A percentile compares a stretch with the other conserved stretches of the same genome.
Evolutionary conservation across 2,113 vertebrate species (phyloP).

Genomic region (Copsychus sechellarum): DNA sequence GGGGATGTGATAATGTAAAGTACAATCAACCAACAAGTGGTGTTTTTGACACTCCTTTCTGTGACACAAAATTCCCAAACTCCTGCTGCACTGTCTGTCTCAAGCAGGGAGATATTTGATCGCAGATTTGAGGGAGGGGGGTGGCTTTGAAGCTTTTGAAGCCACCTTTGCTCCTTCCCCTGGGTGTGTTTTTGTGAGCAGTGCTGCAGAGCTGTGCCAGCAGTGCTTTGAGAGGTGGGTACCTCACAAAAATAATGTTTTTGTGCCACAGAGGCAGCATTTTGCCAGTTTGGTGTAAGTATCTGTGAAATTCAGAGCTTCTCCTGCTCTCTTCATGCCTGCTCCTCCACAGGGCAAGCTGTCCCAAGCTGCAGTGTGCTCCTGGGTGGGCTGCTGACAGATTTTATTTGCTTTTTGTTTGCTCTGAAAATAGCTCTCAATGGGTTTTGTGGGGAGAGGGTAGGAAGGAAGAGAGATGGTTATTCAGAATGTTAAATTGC

Average conservation of each 20-base stretch:
- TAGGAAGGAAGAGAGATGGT: not conserved
- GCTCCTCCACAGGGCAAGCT: not conserved
- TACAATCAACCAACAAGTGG: fast-evolving
- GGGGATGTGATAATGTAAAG: not conserved
- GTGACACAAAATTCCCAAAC: not conserved
- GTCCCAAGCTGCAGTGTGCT: not conserved
- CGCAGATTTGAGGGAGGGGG: not conserved
- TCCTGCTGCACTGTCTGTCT: not conserved
- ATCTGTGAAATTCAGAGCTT: not conserved
- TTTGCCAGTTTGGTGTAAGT: not conserved
- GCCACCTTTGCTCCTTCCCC: not conserved
- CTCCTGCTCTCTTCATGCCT: not conserved
- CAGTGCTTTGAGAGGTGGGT: not conserved
- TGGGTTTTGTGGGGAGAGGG: not conserved
- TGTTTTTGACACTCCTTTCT: not conserved
- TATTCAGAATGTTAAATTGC: not conserved
- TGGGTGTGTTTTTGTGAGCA: no score
- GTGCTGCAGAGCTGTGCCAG: not conserved
- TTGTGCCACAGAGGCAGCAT: not conserved
- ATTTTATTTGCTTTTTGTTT: not conserved
- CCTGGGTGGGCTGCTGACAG: not conserved
- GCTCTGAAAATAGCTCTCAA: not conserved
- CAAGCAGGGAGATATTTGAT: not conserved
- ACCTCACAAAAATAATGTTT: not conserved
- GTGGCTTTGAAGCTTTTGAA: no score